A percentile compares a stretch with the other conserved stretches of the same genome.
phyloP scores from a whole-genome alignment of 1,140 invertebrate species.

The Trichomalopsis sarcophagae region DNA sequence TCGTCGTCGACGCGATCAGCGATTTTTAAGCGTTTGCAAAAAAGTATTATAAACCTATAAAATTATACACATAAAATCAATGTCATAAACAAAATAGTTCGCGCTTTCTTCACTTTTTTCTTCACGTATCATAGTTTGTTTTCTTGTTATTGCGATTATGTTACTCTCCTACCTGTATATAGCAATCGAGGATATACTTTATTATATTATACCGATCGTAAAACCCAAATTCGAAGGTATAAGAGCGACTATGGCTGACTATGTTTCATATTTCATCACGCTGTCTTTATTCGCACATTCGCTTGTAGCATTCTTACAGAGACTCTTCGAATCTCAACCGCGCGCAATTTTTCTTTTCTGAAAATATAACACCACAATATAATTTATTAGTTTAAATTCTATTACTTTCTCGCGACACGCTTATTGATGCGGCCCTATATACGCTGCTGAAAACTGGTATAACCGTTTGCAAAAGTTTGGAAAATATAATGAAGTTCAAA shows the following conservation, averaged over 20 bases:
- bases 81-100: slow-evolving; percentile 66
- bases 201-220: not conserved
- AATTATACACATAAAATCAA: slow-evolving; percentile 64
- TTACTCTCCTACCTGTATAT: not conserved
- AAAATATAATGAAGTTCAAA: not conserved
- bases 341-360: not conserved
- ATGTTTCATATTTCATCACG: not conserved
- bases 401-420: slow-evolving; percentile 36
- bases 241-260: not conserved
- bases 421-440: slow-evolving; percentile 38
- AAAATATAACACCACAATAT: slow-evolving; percentile 14
- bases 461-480: not conserved
- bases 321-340: not conserved
- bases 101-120: not conserved
- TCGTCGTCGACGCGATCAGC: slow-evolving; percentile 54
- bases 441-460: slow-evolving; percentile 30
- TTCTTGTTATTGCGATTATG: not conserved
- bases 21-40: slow-evolving; percentile 58
- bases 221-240: not conserved
- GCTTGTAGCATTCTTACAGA: not conserved
- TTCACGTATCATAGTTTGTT: not conserved
- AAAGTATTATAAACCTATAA: slow-evolving; percentile 22
- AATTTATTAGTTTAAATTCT: slow-evolving; percentile 28
- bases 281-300: not conserved
- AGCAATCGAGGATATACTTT: not conserved